These are phyloP conservation scores for Calonectris borealis DNA, from an alignment of 2,113 vertebrate genomes.

Conservation along the genomic window DNA sequence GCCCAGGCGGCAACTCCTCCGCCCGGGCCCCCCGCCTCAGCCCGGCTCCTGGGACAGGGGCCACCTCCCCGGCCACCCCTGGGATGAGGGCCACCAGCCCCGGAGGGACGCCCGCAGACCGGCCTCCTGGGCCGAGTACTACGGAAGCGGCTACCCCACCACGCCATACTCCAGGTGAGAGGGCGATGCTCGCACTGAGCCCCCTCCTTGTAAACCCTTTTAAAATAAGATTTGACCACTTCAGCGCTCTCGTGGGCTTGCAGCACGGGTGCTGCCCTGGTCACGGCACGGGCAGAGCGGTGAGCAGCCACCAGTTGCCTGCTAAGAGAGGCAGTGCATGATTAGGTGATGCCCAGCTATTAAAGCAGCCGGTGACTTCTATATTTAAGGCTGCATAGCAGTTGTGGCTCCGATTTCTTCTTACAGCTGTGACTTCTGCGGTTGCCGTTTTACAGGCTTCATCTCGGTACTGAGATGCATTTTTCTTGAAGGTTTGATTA, in stretches of 20 bases:
- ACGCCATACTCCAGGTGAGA: conserved; percentile 61
- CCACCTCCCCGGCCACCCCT: not conserved
- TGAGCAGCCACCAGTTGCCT: not conserved
- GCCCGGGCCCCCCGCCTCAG: accelerated
- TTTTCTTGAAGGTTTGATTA: not conserved
- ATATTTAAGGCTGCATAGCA: accelerated
- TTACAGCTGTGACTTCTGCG: not conserved
- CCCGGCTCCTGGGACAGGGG: not conserved
- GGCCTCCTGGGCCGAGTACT: not conserved
- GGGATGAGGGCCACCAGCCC: not conserved
- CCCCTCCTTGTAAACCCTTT: not conserved
- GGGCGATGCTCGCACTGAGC: accelerated
- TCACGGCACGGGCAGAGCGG: accelerated
- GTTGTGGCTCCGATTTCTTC: not conserved
- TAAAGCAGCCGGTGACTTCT: not conserved
- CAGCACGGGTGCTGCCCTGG: accelerated
- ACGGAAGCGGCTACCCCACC: not conserved
- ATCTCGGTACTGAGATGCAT: accelerated
- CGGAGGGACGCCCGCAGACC: not conserved
- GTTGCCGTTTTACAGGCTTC: not conserved
- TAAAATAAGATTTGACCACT: accelerated
- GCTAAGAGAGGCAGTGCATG: accelerated
- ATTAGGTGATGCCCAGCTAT: not conserved
- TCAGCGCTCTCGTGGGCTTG: accelerated
- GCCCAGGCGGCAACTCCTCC: not conserved